Conservation (phyloP, 2,797 vertebrate species). For the Chromis chromis region DNA sequence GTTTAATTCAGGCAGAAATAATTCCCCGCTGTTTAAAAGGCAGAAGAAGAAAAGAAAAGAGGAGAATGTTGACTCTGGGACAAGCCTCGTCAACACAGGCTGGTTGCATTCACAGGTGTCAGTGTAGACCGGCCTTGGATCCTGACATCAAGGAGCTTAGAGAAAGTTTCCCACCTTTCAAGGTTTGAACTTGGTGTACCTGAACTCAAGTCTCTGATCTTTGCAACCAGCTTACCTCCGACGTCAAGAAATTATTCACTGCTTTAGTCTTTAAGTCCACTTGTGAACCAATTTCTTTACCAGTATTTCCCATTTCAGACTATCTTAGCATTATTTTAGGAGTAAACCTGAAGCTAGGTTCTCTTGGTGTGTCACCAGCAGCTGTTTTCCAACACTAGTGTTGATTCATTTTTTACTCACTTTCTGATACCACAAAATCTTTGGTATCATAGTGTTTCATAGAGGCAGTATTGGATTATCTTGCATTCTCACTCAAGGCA, state of each 20-base stretch:
- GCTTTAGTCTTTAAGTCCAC: slow-evolving; percentile 48
- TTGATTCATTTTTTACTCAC: background rate
- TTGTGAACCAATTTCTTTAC: slow-evolving; percentile 34
- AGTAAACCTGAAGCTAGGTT: background rate
- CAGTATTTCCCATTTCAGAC: slow-evolving; percentile 25
- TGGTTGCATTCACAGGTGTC: slow-evolving; percentile 55
- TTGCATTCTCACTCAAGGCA: background rate
- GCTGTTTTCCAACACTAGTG: background rate
- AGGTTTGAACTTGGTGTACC: slow-evolving; percentile 36
- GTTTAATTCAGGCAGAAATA: slow-evolving; percentile 52
- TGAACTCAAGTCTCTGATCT: slow-evolving; percentile 58
- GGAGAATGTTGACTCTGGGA: slow-evolving; percentile 31
- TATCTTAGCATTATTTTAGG: slow-evolving; percentile 5
- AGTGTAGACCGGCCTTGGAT: slow-evolving; percentile 44
- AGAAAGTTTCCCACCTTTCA: slow-evolving; percentile 67
- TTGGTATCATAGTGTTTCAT: background rate
- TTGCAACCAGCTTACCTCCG: slow-evolving; percentile 50
- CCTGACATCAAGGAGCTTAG: slow-evolving; percentile 70
- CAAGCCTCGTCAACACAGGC: slow-evolving; percentile 44
- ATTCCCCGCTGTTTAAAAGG: slow-evolving; percentile 44
- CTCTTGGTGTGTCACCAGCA: background rate
- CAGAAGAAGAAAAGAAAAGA: slow-evolving; percentile 10
- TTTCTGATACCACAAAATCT: background rate
- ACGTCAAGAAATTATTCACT: slow-evolving; percentile 42
- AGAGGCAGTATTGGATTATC: background rate